A percentile compares a stretch with the other conserved stretches of the same genome.
Evolutionary conservation across 2,888 invertebrate species (phyloP).

Genomic region (Orthosia gothica): DNA sequence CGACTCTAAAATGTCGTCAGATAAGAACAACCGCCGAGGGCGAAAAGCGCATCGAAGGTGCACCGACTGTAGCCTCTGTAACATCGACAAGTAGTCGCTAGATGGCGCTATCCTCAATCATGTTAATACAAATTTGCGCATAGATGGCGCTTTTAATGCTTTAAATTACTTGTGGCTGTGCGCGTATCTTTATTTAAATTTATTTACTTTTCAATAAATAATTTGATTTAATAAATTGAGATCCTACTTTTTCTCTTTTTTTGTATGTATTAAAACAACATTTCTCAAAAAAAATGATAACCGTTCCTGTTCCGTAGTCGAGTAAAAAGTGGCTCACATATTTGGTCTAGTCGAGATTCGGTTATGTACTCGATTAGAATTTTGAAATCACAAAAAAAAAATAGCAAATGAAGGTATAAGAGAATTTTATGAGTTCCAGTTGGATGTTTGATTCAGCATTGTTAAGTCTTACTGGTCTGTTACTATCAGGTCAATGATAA

Average conservation of each 20-base stretch:
- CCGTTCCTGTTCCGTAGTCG: too few relatives aligned
- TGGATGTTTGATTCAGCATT: too few relatives aligned
- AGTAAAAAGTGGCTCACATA: too few relatives aligned
- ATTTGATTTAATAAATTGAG: conserved; percentile 36
- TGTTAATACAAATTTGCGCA: conserved; percentile 15
- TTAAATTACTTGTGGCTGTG: conserved; percentile 47
- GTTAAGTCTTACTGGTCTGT: too few relatives aligned
- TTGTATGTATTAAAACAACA: not conserved
- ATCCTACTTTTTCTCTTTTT: not conserved
- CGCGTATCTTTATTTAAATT: conserved; percentile 41
- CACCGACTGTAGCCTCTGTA: conserved; percentile 76
- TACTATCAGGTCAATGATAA: too few relatives aligned
- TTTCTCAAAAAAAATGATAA: not conserved
- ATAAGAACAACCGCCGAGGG: conserved; percentile 73
- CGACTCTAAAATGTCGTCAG: conserved; percentile 67
- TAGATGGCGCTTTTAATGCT: conserved; percentile 9
- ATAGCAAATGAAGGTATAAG: too few relatives aligned
- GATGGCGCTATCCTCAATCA: conserved; percentile 30
- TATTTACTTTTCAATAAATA: conserved; percentile 45
- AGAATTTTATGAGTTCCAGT: too few relatives aligned
- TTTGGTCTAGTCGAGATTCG: too few relatives aligned
- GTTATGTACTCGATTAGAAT: too few relatives aligned
- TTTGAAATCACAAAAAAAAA: too few relatives aligned
- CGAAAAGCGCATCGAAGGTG: conserved; percentile 76
- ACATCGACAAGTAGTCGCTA: conserved; percentile 59